These are phyloP conservation scores for Dolichallabes microphthalmus DNA, from an alignment of 2,113 vertebrate genomes.

Conservation along the genomic window DNA sequence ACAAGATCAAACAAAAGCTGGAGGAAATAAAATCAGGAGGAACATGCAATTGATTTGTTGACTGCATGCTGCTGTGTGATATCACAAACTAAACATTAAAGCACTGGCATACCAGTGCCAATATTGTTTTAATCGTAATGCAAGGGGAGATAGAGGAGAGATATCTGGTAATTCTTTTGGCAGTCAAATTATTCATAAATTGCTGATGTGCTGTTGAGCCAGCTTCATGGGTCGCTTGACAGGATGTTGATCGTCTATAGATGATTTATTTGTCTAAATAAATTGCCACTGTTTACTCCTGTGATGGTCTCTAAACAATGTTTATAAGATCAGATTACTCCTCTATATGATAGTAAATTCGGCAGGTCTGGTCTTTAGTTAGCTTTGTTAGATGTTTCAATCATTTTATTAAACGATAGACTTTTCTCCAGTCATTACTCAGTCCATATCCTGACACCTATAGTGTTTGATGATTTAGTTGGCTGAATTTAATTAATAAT, in stretches of 20 bases:
- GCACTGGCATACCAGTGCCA: neutral
- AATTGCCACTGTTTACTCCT: neutral
- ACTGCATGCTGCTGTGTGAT: neutral
- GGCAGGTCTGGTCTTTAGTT: neutral
- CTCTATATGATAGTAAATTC: neutral
- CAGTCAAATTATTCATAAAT: neutral
- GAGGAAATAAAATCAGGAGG: neutral
- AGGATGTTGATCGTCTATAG: neutral
- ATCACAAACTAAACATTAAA: neutral
- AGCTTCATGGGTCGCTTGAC: neutral
- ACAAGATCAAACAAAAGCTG: neutral
- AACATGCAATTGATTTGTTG: neutral
- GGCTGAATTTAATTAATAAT: neutral
- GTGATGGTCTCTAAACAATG: neutral
- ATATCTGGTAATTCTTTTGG: neutral
- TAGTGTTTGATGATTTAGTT: neutral
- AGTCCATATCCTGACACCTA: neutral
- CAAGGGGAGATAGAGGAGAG: neutral
- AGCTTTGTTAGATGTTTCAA: neutral
- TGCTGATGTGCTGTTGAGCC: neutral
- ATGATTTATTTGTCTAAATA: neutral
- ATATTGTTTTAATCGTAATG: neutral
- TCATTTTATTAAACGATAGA: neutral
- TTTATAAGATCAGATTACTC: neutral
- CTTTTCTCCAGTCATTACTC: neutral